A percentile compares a stretch with the other conserved stretches of the same genome.
Conservation (phyloP, 1,140 invertebrate species). For the Bombus affinis region DNA sequence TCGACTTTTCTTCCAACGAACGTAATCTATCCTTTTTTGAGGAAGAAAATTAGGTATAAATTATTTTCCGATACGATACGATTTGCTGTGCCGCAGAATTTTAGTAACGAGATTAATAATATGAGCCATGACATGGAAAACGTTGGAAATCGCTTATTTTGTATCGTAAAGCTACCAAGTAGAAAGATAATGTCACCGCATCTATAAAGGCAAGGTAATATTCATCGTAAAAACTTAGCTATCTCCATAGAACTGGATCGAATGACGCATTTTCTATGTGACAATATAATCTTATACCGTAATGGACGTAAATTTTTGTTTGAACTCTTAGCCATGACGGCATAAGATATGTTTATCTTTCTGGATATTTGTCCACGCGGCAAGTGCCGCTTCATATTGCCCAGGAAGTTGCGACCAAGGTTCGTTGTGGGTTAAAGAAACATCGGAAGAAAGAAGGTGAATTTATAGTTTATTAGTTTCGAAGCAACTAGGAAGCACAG, state of each 20-base stretch:
- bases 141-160: neutral
- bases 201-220: neutral
- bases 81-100: no score
- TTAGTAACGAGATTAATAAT: no score
- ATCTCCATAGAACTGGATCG: neutral
- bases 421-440: constrained; percentile 58
- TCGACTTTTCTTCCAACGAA: no score
- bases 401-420: constrained; percentile 35
- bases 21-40: no score
- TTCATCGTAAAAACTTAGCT: neutral
- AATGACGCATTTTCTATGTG: no score
- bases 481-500: constrained; percentile 70
- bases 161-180: neutral
- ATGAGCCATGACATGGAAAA: no score
- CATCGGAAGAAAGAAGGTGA: constrained; percentile 53
- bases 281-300: neutral
- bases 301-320: neutral
- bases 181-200: neutral
- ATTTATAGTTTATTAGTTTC: constrained; percentile 79
- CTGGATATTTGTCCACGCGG: neutral
- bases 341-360: neutral
- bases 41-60: no score
- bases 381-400: neutral
- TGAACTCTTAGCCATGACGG: neutral
- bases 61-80: no score